Base-by-base conservation (phyloP, 2,888 invertebrate genomes). In the Aporophyla nigra region DNA sequence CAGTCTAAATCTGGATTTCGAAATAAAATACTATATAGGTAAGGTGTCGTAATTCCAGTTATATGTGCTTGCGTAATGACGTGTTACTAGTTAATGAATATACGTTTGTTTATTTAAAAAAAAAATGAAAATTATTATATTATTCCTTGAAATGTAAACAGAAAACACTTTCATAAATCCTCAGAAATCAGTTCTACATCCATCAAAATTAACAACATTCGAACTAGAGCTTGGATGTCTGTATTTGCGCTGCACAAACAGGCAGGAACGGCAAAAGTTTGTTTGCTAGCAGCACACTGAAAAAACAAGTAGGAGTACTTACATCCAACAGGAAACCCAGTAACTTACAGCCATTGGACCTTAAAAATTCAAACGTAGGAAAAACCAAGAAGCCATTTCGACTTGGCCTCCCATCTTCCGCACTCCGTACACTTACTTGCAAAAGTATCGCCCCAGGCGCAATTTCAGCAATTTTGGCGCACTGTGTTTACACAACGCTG, bases 381-480 rank as follows among this genome's bases (percentile, higher is more conserved):
- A 90, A 91, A 91, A 88, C 87, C 83, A 82, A 87, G 88, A 79
- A 83, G 72, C 83, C 79, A 83, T 85, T 84, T 82, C 86, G 83
- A 74, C 79, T 83, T 74, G 75, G 46, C 51, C 46, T 68, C 78
- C 79, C 74, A 71, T 78, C 82, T 83, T 83, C 74, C 63, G 33
- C 49, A 51, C 61, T 56, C 27, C 71, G 72, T 90, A 88, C 85
- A 90, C 89, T 86, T 83, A 82, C 84, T 84, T 83, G 88, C 89
- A 89, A 89, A 89, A 91, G 88, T 90, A 90, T 88, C 82, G 89
- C 88, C 77, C 73, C 72, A 82, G 82, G 89, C 88, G 90, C 89
- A 90, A 89, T 91, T 90, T 85, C 88, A 89, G 89, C 91, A 89
- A 91, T 93, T 93, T 91, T 83, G 88, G 89, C 85, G 86, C 87